Conservation (phyloP, 2,888 invertebrate species). For the Epiblema foenella region DNA sequence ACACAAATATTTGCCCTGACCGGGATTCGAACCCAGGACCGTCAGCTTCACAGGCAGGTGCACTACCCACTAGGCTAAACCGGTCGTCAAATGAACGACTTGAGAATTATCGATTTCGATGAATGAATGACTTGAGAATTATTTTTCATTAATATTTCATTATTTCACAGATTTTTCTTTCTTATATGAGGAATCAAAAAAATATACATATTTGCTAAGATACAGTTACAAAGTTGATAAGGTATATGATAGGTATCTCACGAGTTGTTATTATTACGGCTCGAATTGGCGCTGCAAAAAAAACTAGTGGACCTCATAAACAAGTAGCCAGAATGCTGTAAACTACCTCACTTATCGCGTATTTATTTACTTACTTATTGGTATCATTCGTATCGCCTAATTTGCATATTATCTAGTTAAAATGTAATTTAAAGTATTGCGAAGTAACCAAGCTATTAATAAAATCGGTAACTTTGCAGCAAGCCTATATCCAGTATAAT, state of each 20-base stretch:
- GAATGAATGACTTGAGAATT: too few species aligned
- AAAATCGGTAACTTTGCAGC: background rate
- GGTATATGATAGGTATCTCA: background rate
- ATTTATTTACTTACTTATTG: conserved; percentile 12
- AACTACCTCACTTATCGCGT: conserved; percentile 1
- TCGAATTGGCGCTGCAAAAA: background rate
- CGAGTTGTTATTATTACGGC: background rate
- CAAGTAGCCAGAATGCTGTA: background rate
- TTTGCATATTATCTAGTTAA: conserved; percentile 17
- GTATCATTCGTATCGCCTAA: conserved; percentile 1
- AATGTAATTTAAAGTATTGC: background rate
- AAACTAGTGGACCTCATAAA: background rate
- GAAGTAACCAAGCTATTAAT: background rate
- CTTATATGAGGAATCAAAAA: too few species aligned
- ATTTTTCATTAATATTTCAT: too few species aligned
- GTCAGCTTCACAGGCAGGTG: too few species aligned
- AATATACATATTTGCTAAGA: too few species aligned
- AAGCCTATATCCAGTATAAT: background rate
- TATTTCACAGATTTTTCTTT: too few species aligned
- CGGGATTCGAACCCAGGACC: too few species aligned
- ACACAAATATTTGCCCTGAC: too few species aligned
- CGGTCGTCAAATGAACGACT: too few species aligned
- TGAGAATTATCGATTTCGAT: too few species aligned
- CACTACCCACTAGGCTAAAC: too few species aligned
- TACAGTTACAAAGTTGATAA: too few species aligned